phyloP scores from a whole-genome alignment of 2,113 vertebrate species.

The Macaca mulatta region DNA sequence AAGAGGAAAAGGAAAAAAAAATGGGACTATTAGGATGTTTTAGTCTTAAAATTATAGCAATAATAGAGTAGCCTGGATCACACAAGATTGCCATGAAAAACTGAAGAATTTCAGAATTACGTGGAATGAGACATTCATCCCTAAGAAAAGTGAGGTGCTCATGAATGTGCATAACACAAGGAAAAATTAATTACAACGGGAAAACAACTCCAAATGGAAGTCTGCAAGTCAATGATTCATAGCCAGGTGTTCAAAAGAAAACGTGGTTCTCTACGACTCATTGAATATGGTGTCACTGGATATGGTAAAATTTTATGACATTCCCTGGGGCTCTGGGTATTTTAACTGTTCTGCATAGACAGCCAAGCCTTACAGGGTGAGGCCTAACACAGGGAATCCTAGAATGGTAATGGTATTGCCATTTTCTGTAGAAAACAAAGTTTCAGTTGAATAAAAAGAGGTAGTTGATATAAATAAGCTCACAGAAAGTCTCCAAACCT shows the following conservation, averaged over 20 bases:
- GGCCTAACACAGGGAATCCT: neutral
- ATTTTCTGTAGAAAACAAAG: constrained; percentile 51
- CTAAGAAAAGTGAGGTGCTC: neutral
- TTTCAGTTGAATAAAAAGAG: neutral
- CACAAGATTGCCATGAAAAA: constrained; percentile 4
- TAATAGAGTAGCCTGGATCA: neutral
- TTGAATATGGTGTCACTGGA: neutral
- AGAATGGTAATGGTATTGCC: neutral
- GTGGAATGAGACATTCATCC: neutral
- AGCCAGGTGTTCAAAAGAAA: neutral
- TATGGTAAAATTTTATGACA: neutral
- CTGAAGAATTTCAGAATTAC: neutral
- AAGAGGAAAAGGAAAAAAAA: neutral
- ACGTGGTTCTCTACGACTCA: neutral
- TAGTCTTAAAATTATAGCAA: constrained; percentile 26
- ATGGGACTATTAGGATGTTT: neutral
- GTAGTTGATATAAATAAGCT: neutral
- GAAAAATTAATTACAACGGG: constrained; percentile 18
- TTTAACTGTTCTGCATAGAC: constrained; percentile 3
- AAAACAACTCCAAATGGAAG: constrained; percentile 29
- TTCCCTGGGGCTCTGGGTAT: neutral
- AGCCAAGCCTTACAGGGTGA: constrained; percentile 11
- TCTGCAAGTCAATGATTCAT: neutral
- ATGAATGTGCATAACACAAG: neutral
- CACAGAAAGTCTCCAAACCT: neutral